phyloP scores from a whole-genome alignment of 2,797 vertebrate species.

The Pampus argenteus region DNA sequence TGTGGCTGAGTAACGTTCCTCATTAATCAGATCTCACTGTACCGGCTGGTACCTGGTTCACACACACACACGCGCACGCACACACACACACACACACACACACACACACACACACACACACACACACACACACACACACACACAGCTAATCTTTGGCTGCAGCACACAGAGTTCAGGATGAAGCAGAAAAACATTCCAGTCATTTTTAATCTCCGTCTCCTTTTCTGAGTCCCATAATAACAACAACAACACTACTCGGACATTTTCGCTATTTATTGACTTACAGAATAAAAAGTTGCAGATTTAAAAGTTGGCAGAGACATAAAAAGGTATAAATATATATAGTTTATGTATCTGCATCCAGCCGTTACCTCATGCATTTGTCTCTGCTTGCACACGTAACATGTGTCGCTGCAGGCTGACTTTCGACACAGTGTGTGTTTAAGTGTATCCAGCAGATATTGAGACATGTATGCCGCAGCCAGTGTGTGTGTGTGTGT shows the following conservation, averaged over 20 bases:
- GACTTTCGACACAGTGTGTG: not conserved
- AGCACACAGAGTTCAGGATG: slow-evolving; percentile 16
- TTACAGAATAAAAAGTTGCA: too few relatives aligned
- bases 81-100: slow-evolving; percentile 5
- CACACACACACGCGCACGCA: slow-evolving; percentile 2
- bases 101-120: slow-evolving; percentile 1
- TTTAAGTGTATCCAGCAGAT: slow-evolving; percentile 15
- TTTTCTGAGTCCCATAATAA: slow-evolving; percentile 10
- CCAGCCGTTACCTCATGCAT: not conserved
- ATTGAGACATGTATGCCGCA: not conserved
- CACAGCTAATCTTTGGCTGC: slow-evolving; percentile 34
- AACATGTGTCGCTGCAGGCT: not conserved
- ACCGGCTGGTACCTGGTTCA: slow-evolving; percentile 44
- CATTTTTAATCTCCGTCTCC: slow-evolving; percentile 23
- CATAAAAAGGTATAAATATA: too few relatives aligned
- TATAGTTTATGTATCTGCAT: too few relatives aligned
- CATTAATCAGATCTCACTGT: slow-evolving; percentile 37
- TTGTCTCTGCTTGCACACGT: not conserved
- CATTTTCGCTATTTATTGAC: too few relatives aligned
- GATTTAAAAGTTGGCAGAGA: too few relatives aligned
- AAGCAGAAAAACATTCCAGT: slow-evolving; percentile 49
- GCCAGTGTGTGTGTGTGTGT: not conserved
- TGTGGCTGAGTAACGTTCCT: slow-evolving; percentile 25
- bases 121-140: slow-evolving; percentile 25
- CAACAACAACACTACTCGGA: slow-evolving; percentile 1